Base-by-base conservation (phyloP, 92 coral and sea anemone species). In the Epizoanthus illoricatus region DNA sequence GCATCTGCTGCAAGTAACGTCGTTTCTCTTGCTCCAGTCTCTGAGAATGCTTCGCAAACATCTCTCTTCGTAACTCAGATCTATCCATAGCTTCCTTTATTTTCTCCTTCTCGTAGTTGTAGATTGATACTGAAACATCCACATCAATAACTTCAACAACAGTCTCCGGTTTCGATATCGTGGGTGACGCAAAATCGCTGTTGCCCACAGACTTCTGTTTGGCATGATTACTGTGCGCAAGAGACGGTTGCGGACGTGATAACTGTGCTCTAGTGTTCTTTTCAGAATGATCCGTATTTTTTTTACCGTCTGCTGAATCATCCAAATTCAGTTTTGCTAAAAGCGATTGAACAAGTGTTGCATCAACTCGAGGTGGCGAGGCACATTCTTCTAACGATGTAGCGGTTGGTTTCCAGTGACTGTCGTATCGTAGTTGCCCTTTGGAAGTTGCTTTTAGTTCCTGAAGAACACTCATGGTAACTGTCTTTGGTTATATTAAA, bases 361-460 rank as follows among this genome's bases (percentile, higher is more conserved):
- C 58, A 21, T 63, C 68, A 74, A 89, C 80, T 24, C 10, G 75
- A 17, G 90, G 90, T 0, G 97, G 89, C 16, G 71, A 81, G 4
- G 92, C 76, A 41, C 90, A 90, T 36, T 87, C 81, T 17, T 91
- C 88, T 19, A 92, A 69, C 24, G 85, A 45, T 69, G 87, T 78
- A 4, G 16, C 40, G 5, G 92, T 91, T 4, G 95, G 87, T 71
- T 75, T 79, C 94, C 92, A 88, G n/a, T 81, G n/a, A 47, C 16
- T 7, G 86, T 93, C 94, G 63, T 97, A 97, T 10, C 12, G 65
- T 21, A 97, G 81, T 56, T 82, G 85, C 7, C 94, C 94, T 86
- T 97, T 97, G 7, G 94, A 67, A 74, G 91, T 82, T 12, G 83
- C 87, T 45, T 80, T 76, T 58, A 95, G 83, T 23, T 88, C 91